phyloP scores from a whole-genome alignment of 2,888 invertebrate species.

The Meteorus cinctellus region DNA sequence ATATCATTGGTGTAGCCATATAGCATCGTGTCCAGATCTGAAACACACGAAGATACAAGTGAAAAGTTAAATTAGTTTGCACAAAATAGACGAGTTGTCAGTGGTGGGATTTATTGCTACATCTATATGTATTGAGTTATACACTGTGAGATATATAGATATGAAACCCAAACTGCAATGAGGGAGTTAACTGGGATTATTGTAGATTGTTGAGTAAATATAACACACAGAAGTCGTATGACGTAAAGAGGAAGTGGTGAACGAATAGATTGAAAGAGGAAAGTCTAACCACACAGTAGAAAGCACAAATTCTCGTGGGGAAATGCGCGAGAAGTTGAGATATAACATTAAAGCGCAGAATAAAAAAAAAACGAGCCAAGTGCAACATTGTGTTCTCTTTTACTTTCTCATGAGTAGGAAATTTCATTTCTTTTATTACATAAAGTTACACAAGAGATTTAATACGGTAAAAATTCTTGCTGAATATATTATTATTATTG shows the following conservation, averaged over 20 bases:
- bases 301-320: slow-evolving; percentile 26
- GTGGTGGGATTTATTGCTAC: not conserved
- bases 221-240: slow-evolving; percentile 25
- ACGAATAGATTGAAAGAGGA: slow-evolving; percentile 17
- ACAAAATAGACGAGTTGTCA: not conserved
- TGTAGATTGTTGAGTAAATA: slow-evolving; percentile 39
- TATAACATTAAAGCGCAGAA: not conserved
- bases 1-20: slow-evolving; percentile 71
- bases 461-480: too few species aligned
- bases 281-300: slow-evolving; percentile 17
- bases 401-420: not conserved
- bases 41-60: slow-evolving; percentile 52
- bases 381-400: not conserved
- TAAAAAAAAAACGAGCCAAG: not conserved
- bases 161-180: not conserved
- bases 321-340: slow-evolving; percentile 5
- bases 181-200: slow-evolving; percentile 32
- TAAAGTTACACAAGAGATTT: not conserved
- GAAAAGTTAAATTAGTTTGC: slow-evolving; percentile 52
- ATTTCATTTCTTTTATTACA: not conserved
- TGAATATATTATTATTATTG: too few species aligned
- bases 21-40: slow-evolving; percentile 71
- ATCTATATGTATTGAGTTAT: not conserved
- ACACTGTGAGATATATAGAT: not conserved
- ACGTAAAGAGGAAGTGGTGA: slow-evolving; percentile 2